Base-by-base conservation (phyloP, 1,140 invertebrate genomes). In the Proctacanthus coquilletti region DNA sequence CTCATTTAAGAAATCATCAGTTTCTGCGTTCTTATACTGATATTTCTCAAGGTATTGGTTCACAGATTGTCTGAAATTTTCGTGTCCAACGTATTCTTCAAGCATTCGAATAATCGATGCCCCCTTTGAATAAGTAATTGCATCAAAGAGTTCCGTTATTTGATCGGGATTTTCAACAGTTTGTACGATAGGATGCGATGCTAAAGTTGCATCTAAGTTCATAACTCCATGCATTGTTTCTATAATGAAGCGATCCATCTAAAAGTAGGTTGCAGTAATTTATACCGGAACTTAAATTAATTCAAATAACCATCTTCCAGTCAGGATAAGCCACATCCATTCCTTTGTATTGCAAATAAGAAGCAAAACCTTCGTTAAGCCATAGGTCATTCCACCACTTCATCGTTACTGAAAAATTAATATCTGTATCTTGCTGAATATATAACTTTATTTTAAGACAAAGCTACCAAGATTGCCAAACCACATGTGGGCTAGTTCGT, bases 401-500 rank as follows among this genome's bases (percentile, higher is more conserved):
- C 72, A 89, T 77, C 9, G 85, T 91, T 3, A 89, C 86, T 82
- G 41, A 43, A 67, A 66, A 52, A 36, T 45, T 39, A 34, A 33
- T 32, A 8, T 19, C 21, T 18, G n/a, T 6, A 5, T 17, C 17
- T 19, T 17, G 17, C 20, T 9, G 4, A 18, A 35, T 6, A 18
- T 9, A 17, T 17, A 10, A 1, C 11, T 34, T 14, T 27, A 23
- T 11, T 8, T 10, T 19, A 8, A 40, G 21, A 39, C 9, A 20
- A 5, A 5, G 9, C 57, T 65, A 83, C 77, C 72, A 46, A 86
- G 65, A 65, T 87, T 85, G 40, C 84, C 84, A 62, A 87, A 88
- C 84, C 85, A 91, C 79, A 78, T 85, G 52, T 96, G 91, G 11
- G 88, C 87, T 36, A 94, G 64, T 64, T 96, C 92, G 60, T 96